Conservation (phyloP, 2,888 invertebrate genomes). For the Fragum sueziense region DNA sequence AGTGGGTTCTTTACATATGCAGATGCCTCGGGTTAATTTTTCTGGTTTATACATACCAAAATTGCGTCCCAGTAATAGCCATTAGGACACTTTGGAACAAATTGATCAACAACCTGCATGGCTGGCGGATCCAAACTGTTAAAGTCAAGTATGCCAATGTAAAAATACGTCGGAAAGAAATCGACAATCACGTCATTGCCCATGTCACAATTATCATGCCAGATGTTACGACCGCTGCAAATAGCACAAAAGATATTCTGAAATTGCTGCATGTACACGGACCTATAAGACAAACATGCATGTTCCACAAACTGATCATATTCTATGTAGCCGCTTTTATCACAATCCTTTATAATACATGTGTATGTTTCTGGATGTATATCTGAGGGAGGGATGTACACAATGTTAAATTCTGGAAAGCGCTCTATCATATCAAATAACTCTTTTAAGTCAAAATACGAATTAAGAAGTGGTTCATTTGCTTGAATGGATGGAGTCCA, state of each 20-base stretch:
- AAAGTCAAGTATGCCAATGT: conserved; percentile 10
- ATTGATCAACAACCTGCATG: no score
- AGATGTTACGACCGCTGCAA: not conserved
- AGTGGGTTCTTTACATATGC: no score
- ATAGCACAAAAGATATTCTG: not conserved
- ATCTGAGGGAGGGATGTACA: not conserved
- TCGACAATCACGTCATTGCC: no score
- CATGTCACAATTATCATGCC: not conserved
- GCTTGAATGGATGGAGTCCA: not conserved
- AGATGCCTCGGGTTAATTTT: no score
- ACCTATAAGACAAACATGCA: not conserved
- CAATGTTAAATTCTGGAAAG: not conserved
- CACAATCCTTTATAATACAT: not conserved
- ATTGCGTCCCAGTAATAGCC: not conserved
- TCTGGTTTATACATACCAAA: not conserved
- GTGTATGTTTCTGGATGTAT: not conserved
- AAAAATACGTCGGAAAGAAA: not conserved
- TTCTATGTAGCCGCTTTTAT: not conserved
- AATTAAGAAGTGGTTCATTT: not conserved
- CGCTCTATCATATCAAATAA: not conserved
- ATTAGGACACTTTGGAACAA: not conserved
- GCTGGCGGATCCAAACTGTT: conserved; percentile 5
- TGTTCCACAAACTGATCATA: not conserved
- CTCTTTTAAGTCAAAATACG: not conserved
- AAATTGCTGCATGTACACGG: not conserved